Conservation (phyloP, 2,113 vertebrate genomes). For the Osmerus mordax region DNA sequence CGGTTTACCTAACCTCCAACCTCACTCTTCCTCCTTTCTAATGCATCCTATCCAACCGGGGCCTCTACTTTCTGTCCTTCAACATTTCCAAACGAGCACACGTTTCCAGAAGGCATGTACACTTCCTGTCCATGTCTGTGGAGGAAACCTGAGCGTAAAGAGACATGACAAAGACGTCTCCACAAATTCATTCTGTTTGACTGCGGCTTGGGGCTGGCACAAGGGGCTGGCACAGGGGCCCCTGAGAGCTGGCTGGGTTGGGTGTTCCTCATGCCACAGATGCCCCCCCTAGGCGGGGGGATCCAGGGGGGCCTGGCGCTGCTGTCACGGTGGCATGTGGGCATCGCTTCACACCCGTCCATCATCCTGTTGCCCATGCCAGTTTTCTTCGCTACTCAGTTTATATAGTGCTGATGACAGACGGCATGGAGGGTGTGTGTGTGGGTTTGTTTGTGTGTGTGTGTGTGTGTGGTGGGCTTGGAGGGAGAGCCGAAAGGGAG, state of each 20-base stretch:
- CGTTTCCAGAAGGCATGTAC: no score
- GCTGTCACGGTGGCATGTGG: slow-evolving; percentile 17
- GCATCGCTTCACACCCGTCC: slow-evolving; percentile 6
- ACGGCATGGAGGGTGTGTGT: background rate
- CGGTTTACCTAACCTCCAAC: background rate
- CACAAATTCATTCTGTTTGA: background rate
- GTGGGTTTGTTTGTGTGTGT: background rate
- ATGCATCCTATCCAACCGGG: background rate
- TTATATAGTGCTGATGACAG: background rate
- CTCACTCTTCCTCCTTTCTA: background rate
- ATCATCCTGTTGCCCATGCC: background rate
- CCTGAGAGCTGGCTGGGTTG: background rate
- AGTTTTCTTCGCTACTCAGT: background rate
- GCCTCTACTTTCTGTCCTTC: no score
- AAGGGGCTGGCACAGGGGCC: background rate
- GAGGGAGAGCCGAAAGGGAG: background rate
- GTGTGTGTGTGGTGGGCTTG: background rate
- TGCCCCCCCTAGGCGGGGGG: background rate
- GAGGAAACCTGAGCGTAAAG: background rate
- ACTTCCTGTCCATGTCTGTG: no score
- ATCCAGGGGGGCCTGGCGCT: background rate
- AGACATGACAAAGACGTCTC: background rate
- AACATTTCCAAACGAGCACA: no score
- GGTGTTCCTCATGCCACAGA: background rate
- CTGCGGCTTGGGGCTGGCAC: background rate